A percentile compares a stretch with the other conserved stretches of the same genome.
Evolutionary conservation across 2,113 vertebrate genomes (phyloP).

Genomic region (Mohoua ochrocephala): DNA sequence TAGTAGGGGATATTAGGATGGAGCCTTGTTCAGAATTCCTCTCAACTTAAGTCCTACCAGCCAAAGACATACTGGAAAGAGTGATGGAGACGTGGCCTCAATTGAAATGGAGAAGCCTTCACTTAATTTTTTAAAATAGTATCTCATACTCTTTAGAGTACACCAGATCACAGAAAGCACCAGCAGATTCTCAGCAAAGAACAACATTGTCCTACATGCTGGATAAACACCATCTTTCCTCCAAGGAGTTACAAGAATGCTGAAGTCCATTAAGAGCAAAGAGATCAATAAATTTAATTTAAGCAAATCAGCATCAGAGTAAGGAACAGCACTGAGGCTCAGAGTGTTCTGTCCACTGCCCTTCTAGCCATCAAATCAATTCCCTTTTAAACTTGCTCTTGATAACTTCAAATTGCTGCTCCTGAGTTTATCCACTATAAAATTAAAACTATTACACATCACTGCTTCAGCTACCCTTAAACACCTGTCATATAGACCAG

Average conservation of each 20-base stretch:
- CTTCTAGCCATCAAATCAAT: background rate
- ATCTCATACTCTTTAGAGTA: background rate
- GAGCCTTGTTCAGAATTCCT: background rate
- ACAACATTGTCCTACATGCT: background rate
- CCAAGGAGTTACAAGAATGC: background rate
- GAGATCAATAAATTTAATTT: slow-evolving; percentile 4
- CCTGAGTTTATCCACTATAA: background rate
- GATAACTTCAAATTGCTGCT: background rate
- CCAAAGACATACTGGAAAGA: background rate
- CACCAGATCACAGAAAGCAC: background rate
- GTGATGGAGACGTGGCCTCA: background rate
- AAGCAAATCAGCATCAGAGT: background rate
- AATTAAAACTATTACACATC: background rate
- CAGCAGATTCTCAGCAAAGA: background rate
- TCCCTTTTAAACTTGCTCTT: background rate
- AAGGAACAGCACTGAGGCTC: background rate
- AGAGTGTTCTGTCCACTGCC: background rate
- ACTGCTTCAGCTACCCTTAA: background rate
- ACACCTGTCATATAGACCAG: background rate
- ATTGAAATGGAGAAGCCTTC: background rate
- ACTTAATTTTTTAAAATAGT: background rate
- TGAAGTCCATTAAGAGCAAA: background rate
- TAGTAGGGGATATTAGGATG: background rate
- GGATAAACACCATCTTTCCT: background rate
- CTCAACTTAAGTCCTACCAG: background rate